Base-by-base conservation (phyloP, 2,797 vertebrate genomes). In the Sylvia borin region DNA sequence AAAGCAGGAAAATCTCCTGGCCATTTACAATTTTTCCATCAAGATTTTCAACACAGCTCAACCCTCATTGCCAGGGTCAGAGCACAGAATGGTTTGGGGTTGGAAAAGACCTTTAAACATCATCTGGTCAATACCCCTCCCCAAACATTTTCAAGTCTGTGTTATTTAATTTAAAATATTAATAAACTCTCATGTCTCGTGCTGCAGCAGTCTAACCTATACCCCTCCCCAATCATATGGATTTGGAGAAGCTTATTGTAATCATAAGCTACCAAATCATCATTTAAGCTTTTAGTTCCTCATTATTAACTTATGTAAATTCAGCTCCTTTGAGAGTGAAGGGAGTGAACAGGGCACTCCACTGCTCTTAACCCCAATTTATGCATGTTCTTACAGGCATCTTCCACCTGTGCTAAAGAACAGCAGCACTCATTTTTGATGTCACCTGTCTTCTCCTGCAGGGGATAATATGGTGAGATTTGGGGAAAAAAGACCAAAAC, bases 51-150 rank as follows among this genome's bases (percentile, higher is more conserved):
- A 7, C 4, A 16, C 13, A 9, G 27, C 40, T 60, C 40, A 79
- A 18, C 24, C 7, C 29, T 58, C 40, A 9, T 6, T 27, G 24
- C 25, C 32, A 32, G 15, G 32, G 34, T 22, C 29, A 65, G 36
- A 24, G 9, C 25, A 76, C 4, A 9, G 19, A 58, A 24, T 5
- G 3, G 5, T 42, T 60, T 60, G 53, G 40, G 40, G 27, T 29
- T 12, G 4, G 16, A 42, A 78, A 78, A 66, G 6, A 45, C 8
- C 8, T 48, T 36, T 26, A 31, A 57, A 61, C 5, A 25, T 48
- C 32, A 15, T 19, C 15, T 55, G 34, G 17, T 17, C 58, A 60
- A 40, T 1, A 79, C 3, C 3, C 1, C 5, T 3, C 3, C 9
- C 26, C 7, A 26, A 2, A 26, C 2, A 27, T 47, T 25, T 77